phyloP scores from a whole-genome alignment of 2,797 vertebrate genomes.

The Denticeps clupeoides region DNA sequence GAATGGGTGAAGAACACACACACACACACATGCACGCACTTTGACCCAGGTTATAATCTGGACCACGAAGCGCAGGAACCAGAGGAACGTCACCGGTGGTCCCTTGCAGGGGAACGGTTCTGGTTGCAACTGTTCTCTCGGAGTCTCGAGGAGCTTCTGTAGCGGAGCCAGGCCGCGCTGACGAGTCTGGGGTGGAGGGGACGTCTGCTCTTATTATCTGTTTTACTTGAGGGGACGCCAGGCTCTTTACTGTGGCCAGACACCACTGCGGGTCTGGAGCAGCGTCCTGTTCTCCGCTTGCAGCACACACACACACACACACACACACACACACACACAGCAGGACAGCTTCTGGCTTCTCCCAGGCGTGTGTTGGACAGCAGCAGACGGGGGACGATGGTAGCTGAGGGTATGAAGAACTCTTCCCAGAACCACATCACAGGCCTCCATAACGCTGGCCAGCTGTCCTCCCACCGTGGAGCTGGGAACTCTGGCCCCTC shows the following conservation, averaged over 20 bases:
- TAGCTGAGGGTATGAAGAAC: constrained; percentile 33
- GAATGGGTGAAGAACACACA: no score
- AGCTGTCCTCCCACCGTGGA: constrained; percentile 58
- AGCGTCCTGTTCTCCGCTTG: constrained; percentile 5
- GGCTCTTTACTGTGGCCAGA: constrained; percentile 46
- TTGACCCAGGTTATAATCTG: no score
- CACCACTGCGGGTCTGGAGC: constrained; percentile 17
- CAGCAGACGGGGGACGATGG: constrained; percentile 18
- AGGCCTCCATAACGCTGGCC: constrained; percentile 60
- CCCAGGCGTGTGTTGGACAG: constrained; percentile 26
- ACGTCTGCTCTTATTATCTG: constrained; percentile 41
- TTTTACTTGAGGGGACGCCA: constrained; percentile 43
- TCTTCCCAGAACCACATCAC: constrained; percentile 67
- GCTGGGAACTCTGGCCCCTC: background rate
- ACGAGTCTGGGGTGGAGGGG: background rate
- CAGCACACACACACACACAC: background rate
- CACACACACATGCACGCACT: no score
- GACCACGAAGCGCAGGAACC: constrained; percentile 18
- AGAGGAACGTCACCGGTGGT: constrained; percentile 2
- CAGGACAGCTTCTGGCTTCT: constrained; percentile 32
- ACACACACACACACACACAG: no score
- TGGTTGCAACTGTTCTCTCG: no score
- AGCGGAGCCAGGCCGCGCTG: no score
- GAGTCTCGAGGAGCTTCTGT: no score
- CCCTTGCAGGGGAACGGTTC: constrained; percentile 11